Conservation (phyloP, 1,140 invertebrate genomes). For the Brachionus angularis region DNA sequence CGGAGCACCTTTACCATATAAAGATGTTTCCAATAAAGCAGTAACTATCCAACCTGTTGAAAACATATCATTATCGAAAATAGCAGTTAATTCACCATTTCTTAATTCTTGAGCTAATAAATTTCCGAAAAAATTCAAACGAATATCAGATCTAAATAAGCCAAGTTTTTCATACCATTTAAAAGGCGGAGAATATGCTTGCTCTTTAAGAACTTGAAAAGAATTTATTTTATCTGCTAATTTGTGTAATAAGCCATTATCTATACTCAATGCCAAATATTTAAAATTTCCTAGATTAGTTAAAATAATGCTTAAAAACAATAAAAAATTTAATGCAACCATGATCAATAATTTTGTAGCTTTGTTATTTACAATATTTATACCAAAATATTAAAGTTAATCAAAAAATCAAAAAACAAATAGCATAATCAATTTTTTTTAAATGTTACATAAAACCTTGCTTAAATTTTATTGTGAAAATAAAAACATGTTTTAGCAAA, state of each 20-base stretch:
- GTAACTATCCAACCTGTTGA: constrained; percentile 49
- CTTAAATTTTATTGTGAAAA: too few relatives aligned
- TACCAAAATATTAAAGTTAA: too few relatives aligned
- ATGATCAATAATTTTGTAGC: too few relatives aligned
- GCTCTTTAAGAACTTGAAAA: constrained; percentile 45
- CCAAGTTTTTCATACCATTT: constrained; percentile 48
- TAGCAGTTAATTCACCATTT: constrained; percentile 37
- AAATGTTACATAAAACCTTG: too few relatives aligned
- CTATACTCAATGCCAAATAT: too few relatives aligned
- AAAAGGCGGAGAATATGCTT: constrained; percentile 46
- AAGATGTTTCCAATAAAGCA: constrained; percentile 47
- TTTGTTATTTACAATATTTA: too few relatives aligned
- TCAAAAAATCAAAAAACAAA: too few relatives aligned
- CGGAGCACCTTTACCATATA: constrained; percentile 46
- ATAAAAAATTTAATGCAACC: too few relatives aligned
- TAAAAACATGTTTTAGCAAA: too few relatives aligned
- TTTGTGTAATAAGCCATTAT: background rate
- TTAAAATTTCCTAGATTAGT: too few relatives aligned
- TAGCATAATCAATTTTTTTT: too few relatives aligned
- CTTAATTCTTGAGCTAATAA: constrained; percentile 45
- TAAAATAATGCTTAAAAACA: too few relatives aligned
- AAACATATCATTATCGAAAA: constrained; percentile 53
- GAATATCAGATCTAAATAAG: constrained; percentile 47
- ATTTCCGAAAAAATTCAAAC: constrained; percentile 48
- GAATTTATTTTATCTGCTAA: constrained; percentile 9